Base-by-base conservation (phyloP, 2,888 invertebrate genomes). In the Sesia apiformis region DNA sequence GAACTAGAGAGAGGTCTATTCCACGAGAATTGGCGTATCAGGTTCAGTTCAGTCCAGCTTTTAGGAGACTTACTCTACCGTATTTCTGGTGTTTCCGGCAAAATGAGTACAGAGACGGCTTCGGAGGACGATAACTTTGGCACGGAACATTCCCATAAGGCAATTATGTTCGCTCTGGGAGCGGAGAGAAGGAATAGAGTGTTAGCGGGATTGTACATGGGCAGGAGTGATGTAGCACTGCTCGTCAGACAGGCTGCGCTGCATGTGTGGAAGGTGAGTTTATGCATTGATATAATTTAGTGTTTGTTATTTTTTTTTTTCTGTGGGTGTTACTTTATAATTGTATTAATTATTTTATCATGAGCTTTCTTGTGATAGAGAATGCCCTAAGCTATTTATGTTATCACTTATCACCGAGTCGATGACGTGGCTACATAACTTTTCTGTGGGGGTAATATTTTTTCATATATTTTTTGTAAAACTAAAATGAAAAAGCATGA, bases 71-170 rank as follows among this genome's bases (percentile, higher is more conserved):
- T 99, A 52, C 87, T 99, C 39, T 99, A 98, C 83, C 94, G 97
- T 58, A 96, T 99, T 62, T 98, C 98, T 2, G 99, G 98, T 53
- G 98, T 99, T 0, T 96, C 98, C 40, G 99, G 99, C 54, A 99
- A 99, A 90, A 99, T 99, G 98, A 97, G 97, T 42, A 99, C 99
- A 0, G 98, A 98, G 84, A 98, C 98, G 0, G 98, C 98, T 0
- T 96, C 96, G 63, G 99, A 99, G 79, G 99, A 99, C 78, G 99
- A 99, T 76, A 99, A 99, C 83, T 98, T 99, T 81, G 99, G 99
- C 58, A 99, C 99, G 0, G 98, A 98, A 76, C 96, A 96, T 75
- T 97, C 97, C 0, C 97, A 98, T 73, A 91, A 93, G 76, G 96
- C 97, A 0, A 98, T 99, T 61, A 95, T 98, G 65, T 91, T 92